A percentile compares a stretch with the other conserved stretches of the same genome.
Evolutionary conservation across 2,113 vertebrate species (phyloP).

Genomic region (Connochaetes taurinus): DNA sequence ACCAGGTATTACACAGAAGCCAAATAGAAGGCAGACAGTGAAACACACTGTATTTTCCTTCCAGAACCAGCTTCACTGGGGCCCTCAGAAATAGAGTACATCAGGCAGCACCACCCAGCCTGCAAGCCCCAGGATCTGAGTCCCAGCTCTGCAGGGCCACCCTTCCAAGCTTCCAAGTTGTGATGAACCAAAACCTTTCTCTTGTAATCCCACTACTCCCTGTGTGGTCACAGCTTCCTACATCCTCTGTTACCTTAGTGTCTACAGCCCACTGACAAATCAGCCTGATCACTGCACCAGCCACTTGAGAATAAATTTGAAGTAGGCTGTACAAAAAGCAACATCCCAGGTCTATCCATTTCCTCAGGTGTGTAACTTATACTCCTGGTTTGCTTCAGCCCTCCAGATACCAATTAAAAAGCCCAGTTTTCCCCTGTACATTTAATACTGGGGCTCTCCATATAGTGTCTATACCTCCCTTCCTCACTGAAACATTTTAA

Average conservation of each 20-base stretch:
- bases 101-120: not conserved
- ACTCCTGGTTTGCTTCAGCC: not conserved
- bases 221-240: not conserved
- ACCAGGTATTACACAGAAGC: not conserved
- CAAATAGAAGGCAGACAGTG: not conserved
- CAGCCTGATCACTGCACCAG: not conserved
- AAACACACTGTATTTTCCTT: not conserved
- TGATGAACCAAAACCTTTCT: not conserved
- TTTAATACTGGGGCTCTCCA: not conserved
- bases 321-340: not conserved
- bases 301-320: not conserved
- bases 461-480: not conserved
- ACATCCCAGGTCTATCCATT: not conserved
- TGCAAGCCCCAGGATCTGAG: not conserved
- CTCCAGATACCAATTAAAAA: not conserved
- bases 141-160: not conserved
- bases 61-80: not conserved
- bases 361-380: not conserved
- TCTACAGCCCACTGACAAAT: not conserved
- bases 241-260: not conserved
- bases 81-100: not conserved
- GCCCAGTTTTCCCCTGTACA: not conserved
- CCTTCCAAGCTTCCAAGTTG: not conserved
- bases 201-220: not conserved
- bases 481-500: not conserved